Percentiles rank a stretch among this genome's conserved stretches.
These are phyloP conservation scores for Triplophysa dalaica DNA, from an alignment of 2,113 vertebrate genomes.

Conservation along the genomic window DNA sequence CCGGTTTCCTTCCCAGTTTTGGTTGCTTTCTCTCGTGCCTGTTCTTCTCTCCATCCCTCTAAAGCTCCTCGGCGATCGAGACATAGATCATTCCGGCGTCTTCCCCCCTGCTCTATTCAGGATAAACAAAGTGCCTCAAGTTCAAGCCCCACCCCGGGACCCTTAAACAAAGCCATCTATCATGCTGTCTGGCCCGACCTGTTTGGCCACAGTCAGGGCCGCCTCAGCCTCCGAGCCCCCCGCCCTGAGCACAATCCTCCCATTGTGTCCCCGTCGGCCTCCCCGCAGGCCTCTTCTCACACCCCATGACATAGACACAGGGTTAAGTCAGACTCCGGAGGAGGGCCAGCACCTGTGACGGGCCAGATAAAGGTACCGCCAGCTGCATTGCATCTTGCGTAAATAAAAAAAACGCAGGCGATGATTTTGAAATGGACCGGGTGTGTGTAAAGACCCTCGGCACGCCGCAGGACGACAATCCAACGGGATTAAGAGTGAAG, in stretches of 20 bases:
- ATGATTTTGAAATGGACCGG: conserved; percentile 22
- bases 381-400: conserved; percentile 32
- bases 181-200: conserved; percentile 94
- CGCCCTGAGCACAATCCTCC: conserved; percentile 78
- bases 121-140: conserved; percentile 99
- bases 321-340: conserved; percentile 43
- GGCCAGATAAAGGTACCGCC: conserved; percentile 33
- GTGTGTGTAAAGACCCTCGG: conserved; percentile 9
- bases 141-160: conserved; percentile 99
- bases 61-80: conserved; percentile 80
- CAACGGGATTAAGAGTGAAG: background rate
- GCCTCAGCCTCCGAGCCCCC: conserved; percentile 43
- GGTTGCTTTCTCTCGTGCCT: conserved; percentile 1
- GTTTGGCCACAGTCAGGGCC: conserved; percentile 80
- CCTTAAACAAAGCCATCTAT: conserved; percentile 99
- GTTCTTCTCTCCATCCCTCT: conserved; percentile 20
- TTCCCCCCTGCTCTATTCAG: conserved; percentile 89
- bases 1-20: conserved; percentile 2
- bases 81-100: conserved; percentile 86
- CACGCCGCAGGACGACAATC: background rate
- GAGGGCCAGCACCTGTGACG: conserved; percentile 38
- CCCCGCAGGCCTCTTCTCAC: conserved; percentile 79
- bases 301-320: conserved; percentile 65
- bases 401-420: conserved; percentile 56
- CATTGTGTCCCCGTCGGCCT: conserved; percentile 78